Base-by-base conservation (phyloP, 2,797 vertebrate species). In the Smutsia temminckii region DNA sequence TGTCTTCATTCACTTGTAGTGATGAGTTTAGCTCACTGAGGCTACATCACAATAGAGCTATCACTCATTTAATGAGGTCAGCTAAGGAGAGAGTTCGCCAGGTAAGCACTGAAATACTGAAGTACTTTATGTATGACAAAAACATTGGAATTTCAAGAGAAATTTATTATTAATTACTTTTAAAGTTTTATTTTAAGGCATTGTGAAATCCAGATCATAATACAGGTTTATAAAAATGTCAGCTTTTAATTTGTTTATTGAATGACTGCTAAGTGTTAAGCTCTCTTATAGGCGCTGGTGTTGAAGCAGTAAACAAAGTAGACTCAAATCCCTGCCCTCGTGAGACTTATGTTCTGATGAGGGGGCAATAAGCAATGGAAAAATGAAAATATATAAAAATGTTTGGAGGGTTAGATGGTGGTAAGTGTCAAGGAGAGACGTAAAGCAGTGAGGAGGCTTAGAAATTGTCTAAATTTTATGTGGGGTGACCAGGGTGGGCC, bases 21-120 rank as follows among this genome's bases (percentile, higher is more conserved):
- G 99, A 99, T 92, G 99, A 99, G 98, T 99, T 99, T 97, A 99
- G 99, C 98, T 99, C 99, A 0, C 96, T 99, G 94, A 98, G 99
- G 94, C 98, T 99, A 4, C 99, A 99, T 94, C 99, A 99, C 98
- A 99, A 99, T 97, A 98, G 98, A 93, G 99, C 99, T 64, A 99
- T 99, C 97, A 98, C 99, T 13, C 99, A 99, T 87, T 98, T 99
- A 85, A 99, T 99, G 89, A 99, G 98, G 86, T 99, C 99, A 14
- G 99, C 99, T 53, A 98, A 97, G 84, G 98, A 98, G 85, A 98
- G 98, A 95, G 96, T 99, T 55, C 97, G 96, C 0, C 99, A 99
- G 99, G 99, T 99, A 96, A 97, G 94, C 32, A 0, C 42, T n/a
- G 0, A 27, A 13, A 18, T 12, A 1, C 2, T 12, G 46, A 12